Evolutionary conservation across 2,113 vertebrate species (phyloP), one percentile per base, ranked within the genome.

Genomic region (Poecile atricapillus): DNA sequence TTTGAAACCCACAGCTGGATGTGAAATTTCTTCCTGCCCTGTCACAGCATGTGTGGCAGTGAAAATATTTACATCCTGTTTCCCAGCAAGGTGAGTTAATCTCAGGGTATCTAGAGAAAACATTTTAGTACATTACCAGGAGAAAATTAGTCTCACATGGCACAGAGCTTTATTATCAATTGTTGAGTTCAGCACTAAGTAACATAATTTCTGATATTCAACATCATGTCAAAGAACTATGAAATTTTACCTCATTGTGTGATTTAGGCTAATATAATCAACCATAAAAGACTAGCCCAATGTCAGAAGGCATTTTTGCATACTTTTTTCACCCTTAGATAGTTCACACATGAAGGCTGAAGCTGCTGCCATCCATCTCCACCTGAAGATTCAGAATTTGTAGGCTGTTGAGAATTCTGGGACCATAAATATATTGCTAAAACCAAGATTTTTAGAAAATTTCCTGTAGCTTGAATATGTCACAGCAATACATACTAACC

Each of bases 1-100:
- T 98, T 99, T 99, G 83, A 99, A 99, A 59, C 98, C 98, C 89
- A 98, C 89, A 1, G 98, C 98, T 44, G 98, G 97, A 58, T 98
- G 98, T 3, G 97, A 93, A n/a, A 98, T 69, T 21, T 98, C 97
- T 7, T 95, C 78, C 13, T 98, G 98, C 18, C 76, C 97, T 49
- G 97, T 98, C 67, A 98, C 89, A 86, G 98, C 96, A 50, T 98
- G 98, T 10, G 96, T 88, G 19, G 97, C 23, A 25, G 98, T 99
- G 93, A 99, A 99, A 84, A 99, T 70, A 52, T 99, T 99, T 62
- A 97, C 93, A 41, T 97, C 88, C 44, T 98, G 97, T 35, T 98
- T 99, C 69, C 99, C 99, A 37, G 98, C 95, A 46, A 98, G 94
- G 23, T 99, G 99, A 43, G 99, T 98, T 95, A 99, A 97, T 75